Evolutionary conservation across 2,888 invertebrate genomes (phyloP).

Genomic region (Spialia ferax): DNA sequence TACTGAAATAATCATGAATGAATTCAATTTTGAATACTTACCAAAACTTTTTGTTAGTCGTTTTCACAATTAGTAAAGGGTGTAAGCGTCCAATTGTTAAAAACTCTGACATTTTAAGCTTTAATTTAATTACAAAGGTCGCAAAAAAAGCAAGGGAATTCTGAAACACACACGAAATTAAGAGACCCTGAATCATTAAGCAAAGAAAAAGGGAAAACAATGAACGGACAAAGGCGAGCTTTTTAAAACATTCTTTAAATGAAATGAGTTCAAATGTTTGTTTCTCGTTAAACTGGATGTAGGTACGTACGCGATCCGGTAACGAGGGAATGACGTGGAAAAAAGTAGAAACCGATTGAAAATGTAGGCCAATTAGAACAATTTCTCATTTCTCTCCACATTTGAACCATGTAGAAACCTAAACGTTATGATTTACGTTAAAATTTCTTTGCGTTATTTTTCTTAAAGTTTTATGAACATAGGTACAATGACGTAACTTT

Average conservation of each 20-base stretch:
- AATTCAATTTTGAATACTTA: neutral
- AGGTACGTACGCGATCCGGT: neutral
- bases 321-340: constrained; percentile 6
- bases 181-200: constrained; percentile 27
- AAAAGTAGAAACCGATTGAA: neutral
- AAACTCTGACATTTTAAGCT: constrained; percentile 16
- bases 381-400: neutral
- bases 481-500: too few relatives aligned
- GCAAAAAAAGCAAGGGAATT: constrained; percentile 11
- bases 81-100: constrained; percentile 19
- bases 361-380: neutral
- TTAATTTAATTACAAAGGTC: constrained; percentile 22
- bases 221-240: constrained; percentile 27
- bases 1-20: neutral
- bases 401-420: neutral
- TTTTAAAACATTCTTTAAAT: constrained; percentile 26
- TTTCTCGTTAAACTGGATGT: constrained; percentile 4
- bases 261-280: constrained; percentile 24
- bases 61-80: neutral
- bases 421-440: too few relatives aligned
- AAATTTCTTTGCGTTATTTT: too few relatives aligned
- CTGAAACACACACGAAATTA: constrained; percentile 33
- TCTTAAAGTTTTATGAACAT: too few relatives aligned
- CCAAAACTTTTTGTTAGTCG: neutral
- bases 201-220: constrained; percentile 23